phyloP scores from a whole-genome alignment of 2,888 invertebrate species.

The Parelbella ahira region DNA sequence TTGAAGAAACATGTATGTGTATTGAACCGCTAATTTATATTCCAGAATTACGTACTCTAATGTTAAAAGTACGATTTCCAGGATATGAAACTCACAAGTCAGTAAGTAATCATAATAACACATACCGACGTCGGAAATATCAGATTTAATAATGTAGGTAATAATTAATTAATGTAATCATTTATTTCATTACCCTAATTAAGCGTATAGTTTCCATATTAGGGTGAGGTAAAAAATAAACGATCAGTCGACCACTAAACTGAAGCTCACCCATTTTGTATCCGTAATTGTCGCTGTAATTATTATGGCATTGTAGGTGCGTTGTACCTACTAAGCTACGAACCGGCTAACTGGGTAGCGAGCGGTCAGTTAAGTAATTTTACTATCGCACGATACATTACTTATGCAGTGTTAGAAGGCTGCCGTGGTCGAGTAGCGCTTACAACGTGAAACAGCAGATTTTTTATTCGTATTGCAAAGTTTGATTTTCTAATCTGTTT shows the following conservation, averaged over 20 bases:
- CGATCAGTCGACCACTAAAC: slow-evolving; percentile 24
- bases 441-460: slow-evolving; percentile 41
- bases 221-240: slow-evolving; percentile 13
- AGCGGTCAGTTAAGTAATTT: slow-evolving; percentile 46
- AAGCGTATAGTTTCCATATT: slow-evolving; percentile 10
- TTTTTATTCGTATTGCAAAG: too few species aligned
- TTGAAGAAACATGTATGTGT: too few species aligned
- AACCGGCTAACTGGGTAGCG: slow-evolving; percentile 57
- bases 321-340: slow-evolving; percentile 46
- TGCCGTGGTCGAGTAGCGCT: slow-evolving; percentile 60
- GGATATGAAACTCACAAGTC: too few species aligned
- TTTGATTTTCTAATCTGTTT: too few species aligned
- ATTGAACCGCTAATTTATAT: too few species aligned
- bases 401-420: slow-evolving; percentile 71
- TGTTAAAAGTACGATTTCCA: too few species aligned
- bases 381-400: slow-evolving; percentile 50
- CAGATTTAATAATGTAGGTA: too few species aligned
- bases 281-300: slow-evolving; percentile 65
- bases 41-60: too few species aligned
- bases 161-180: too few species aligned
- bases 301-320: slow-evolving; percentile 69
- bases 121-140: too few species aligned
- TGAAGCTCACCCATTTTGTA: slow-evolving; percentile 38
- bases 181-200: slow-evolving; percentile 10
- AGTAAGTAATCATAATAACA: too few species aligned